Evolutionary conservation across 2,797 vertebrate genomes (phyloP).

Genomic region (Xerus rutilus): DNA sequence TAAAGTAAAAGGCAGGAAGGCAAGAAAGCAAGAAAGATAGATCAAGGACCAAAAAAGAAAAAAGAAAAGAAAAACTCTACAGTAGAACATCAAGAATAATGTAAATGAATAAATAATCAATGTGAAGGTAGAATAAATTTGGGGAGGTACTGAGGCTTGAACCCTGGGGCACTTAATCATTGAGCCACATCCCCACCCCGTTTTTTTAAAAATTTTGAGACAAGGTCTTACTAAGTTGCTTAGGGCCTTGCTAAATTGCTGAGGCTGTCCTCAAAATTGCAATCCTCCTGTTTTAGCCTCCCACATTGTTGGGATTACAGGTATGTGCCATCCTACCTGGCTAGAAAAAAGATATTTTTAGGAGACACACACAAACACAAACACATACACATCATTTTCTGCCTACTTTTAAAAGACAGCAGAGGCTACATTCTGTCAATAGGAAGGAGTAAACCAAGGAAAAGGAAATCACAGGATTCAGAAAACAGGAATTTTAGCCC

Average conservation of each 20-base stretch:
- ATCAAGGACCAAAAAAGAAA: too few relatives aligned
- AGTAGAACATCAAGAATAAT: neutral
- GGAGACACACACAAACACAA: neutral
- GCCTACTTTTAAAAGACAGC: neutral
- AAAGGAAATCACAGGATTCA: neutral
- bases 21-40: too few relatives aligned
- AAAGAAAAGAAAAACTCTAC: neutral
- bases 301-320: too few relatives aligned
- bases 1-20: neutral
- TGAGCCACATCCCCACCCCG: too few relatives aligned
- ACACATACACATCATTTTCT: neutral
- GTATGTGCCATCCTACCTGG: too few relatives aligned
- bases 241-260: too few relatives aligned
- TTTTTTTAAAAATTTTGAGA: too few relatives aligned
- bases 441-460: constrained; percentile 9
- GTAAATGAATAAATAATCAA: neutral
- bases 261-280: too few relatives aligned
- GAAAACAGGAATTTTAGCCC: neutral
- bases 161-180: too few relatives aligned
- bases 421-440: neutral
- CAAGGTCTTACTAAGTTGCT: too few relatives aligned
- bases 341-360: neutral
- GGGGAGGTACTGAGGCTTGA: too few relatives aligned
- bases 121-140: neutral
- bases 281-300: too few relatives aligned